These are phyloP conservation scores for Drosophila neotestacea DNA, from an alignment of 2,888 invertebrate species.

Conservation along the genomic window DNA sequence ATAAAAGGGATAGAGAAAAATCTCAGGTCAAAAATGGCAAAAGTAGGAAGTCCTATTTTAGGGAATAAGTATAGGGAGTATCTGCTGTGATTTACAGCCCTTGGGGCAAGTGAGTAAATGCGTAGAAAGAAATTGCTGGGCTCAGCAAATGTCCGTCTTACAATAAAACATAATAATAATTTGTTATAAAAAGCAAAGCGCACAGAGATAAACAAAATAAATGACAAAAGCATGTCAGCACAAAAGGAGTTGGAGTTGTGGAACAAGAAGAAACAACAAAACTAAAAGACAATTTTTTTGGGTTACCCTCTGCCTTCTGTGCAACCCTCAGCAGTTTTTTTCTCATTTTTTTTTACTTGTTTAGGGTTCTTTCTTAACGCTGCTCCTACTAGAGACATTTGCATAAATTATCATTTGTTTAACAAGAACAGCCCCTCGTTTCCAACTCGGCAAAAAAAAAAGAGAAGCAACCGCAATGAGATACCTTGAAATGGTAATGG, in stretches of 20 bases:
- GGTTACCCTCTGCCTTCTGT: constrained; percentile 48
- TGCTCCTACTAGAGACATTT: constrained; percentile 75
- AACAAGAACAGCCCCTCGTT: constrained; percentile 54
- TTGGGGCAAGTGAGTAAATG: constrained; percentile 33
- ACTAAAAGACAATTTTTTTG: constrained; percentile 59
- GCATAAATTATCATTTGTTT: constrained; percentile 83
- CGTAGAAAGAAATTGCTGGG: constrained; percentile 53
- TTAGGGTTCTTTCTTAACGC: constrained; percentile 25
- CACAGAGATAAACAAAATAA: constrained; percentile 82
- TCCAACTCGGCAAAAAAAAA: constrained; percentile 3
- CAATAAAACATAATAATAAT: constrained; percentile 80
- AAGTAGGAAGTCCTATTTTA: constrained; percentile 8
- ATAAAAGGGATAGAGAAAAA: constrained; percentile 24
- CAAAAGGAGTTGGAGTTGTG: constrained; percentile 34
- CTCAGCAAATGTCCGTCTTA: constrained; percentile 64
- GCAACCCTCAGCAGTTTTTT: constrained; percentile 73
- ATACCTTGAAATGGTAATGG: constrained; percentile 55
- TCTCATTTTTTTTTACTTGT: constrained; percentile 9
- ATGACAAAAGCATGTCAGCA: constrained; percentile 79
- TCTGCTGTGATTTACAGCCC: constrained; percentile 60
- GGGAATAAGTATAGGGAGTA: constrained; percentile 2
- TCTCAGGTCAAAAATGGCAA: constrained; percentile 58
- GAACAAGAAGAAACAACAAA: constrained; percentile 36
- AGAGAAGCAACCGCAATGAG: constrained; percentile 26
- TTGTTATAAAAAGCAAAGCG: constrained; percentile 77